Percentiles rank a stretch among this genome's conserved stretches.
Evolutionary conservation across 1,140 invertebrate species (phyloP).

Genomic region (Sminthurinus signatus): DNA sequence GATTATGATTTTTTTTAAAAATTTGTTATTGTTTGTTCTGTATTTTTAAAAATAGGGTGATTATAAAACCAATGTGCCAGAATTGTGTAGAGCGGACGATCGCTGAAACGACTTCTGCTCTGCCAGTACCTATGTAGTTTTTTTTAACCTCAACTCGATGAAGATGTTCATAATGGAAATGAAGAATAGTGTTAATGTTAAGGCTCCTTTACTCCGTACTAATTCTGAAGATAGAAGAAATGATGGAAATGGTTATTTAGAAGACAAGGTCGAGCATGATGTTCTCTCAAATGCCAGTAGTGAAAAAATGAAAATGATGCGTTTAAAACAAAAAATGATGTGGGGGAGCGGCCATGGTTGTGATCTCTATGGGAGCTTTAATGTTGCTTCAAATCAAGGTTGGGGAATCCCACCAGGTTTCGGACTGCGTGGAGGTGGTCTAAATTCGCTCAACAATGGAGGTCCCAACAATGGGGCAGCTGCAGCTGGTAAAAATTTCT

Average conservation of each 20-base stretch:
- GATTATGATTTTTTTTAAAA: not conserved
- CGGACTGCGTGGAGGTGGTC: constrained; percentile 65
- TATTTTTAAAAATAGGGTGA: too few relatives aligned
- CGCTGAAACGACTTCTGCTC: constrained; percentile 17
- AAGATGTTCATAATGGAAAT: constrained; percentile 16
- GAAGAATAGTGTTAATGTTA: constrained; percentile 12
- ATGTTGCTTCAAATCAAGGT: constrained; percentile 40
- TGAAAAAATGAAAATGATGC: constrained; percentile 11
- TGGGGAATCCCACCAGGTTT: constrained; percentile 57
- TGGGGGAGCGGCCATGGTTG: constrained; percentile 32
- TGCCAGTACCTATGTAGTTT: constrained; percentile 20
- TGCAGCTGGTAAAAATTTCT: too few relatives aligned
- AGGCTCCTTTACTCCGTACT: not conserved
- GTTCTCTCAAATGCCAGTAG: not conserved
- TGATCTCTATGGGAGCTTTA: constrained; percentile 39
- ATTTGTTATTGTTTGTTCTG: not conserved
- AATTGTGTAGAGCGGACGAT: constrained; percentile 27
- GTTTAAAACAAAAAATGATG: constrained; percentile 20
- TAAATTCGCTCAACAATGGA: constrained; percentile 62
- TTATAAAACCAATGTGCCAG: constrained; percentile 39
- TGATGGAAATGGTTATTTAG: constrained; percentile 8
- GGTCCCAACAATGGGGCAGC: constrained; percentile 63
- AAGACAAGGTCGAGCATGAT: constrained; percentile 4
- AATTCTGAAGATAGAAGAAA: constrained; percentile 5
- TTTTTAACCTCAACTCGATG: constrained; percentile 9